Percentiles rank a stretch among this genome's conserved stretches.
phyloP scores from a whole-genome alignment of 2,797 vertebrate genomes.

The Siniperca scherzeri region DNA sequence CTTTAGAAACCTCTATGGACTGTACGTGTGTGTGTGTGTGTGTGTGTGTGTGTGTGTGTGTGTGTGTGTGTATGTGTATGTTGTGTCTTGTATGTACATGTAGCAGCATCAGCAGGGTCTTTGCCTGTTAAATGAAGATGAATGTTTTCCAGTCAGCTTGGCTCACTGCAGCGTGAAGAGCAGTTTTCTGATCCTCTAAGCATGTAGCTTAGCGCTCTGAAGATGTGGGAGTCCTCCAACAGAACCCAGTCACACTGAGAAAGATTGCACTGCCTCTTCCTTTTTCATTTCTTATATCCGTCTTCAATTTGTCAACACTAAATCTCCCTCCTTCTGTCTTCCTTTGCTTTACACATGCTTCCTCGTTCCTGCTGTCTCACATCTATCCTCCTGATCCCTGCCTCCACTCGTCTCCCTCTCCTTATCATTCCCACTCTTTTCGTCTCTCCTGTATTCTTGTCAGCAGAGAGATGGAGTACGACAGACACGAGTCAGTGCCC shows the following conservation, averaged over 20 bases:
- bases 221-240: slow-evolving; percentile 44
- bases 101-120: slow-evolving; percentile 51
- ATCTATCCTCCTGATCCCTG: not conserved
- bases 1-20: not conserved
- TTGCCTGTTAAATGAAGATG: slow-evolving; percentile 80
- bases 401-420: slow-evolving; percentile 2
- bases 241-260: slow-evolving; percentile 22
- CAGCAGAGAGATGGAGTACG: slow-evolving; percentile 30
- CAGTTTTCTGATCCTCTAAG: slow-evolving; percentile 64
- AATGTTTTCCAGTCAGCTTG: slow-evolving; percentile 75
- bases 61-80: not conserved
- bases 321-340: slow-evolving; percentile 34
- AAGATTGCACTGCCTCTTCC: slow-evolving; percentile 8
- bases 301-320: slow-evolving; percentile 43
- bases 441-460: slow-evolving; percentile 13
- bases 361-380: slow-evolving; percentile 14
- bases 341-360: slow-evolving; percentile 6
- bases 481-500: slow-evolving; percentile 30
- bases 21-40: not conserved
- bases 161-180: slow-evolving; percentile 71
- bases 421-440: not conserved
- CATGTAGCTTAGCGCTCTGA: slow-evolving; percentile 53
- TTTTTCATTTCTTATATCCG: slow-evolving; percentile 22
- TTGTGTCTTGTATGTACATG: slow-evolving; percentile 32
- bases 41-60: not conserved